Evolutionary conservation across 2,888 invertebrate species (phyloP).

Genomic region (Lycia hirtaria): DNA sequence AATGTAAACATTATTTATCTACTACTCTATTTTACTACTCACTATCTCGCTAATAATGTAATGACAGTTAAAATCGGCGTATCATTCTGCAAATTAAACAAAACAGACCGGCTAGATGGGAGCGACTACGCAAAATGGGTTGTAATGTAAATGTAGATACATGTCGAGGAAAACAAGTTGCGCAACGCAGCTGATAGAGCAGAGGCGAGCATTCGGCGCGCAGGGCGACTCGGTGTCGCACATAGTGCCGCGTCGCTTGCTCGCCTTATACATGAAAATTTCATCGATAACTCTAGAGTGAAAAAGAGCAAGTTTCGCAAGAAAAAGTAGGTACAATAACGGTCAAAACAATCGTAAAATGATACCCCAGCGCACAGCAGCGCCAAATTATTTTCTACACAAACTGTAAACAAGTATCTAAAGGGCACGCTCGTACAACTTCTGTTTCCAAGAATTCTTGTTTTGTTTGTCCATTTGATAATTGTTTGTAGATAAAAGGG

Average conservation of each 20-base stretch:
- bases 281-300: not conserved
- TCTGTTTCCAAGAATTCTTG: conserved; percentile 33
- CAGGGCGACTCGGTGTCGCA: not conserved
- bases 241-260: not conserved
- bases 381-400: conserved; percentile 14
- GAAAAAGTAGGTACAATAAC: not conserved
- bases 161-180: conserved; percentile 43
- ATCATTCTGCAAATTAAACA: conserved; percentile 16
- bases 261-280: not conserved
- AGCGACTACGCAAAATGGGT: conserved; percentile 37
- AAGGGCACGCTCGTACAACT: conserved; percentile 19
- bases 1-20: too few relatives aligned
- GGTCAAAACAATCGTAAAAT: not conserved
- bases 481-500: conserved; percentile 56
- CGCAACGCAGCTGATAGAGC: conserved; percentile 36
- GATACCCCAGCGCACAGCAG: not conserved
- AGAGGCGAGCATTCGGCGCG: conserved; percentile 4
- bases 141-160: conserved; percentile 32
- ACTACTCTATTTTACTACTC: too few relatives aligned
- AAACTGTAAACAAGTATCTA: conserved; percentile 17
- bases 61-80: conserved; percentile 1
- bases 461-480: conserved; percentile 54
- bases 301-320: not conserved
- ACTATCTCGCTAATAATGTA: not conserved
- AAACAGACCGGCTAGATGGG: conserved; percentile 26